Evolutionary conservation across 2,797 vertebrate species (phyloP).

Genomic region (Argentina silus): DNA sequence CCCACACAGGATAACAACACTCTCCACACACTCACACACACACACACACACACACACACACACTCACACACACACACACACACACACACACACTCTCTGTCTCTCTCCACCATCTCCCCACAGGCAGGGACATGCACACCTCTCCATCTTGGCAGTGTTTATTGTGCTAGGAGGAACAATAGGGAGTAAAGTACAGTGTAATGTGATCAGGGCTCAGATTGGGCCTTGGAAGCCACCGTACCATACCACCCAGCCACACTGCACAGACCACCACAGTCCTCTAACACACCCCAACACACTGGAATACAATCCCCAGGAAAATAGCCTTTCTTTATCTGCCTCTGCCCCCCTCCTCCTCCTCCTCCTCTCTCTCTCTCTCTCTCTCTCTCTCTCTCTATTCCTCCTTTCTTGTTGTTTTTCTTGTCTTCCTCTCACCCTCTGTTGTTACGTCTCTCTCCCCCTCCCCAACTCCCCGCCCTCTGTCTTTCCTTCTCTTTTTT

Average conservation of each 20-base stretch:
- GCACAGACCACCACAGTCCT: slow-evolving; percentile 42
- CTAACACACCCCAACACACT: slow-evolving; percentile 55
- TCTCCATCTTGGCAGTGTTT: not conserved
- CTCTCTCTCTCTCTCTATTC: not conserved
- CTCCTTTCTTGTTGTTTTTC: not conserved
- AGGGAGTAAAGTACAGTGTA: slow-evolving; percentile 3
- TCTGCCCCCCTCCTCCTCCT: slow-evolving; percentile 29
- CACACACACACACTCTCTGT: slow-evolving; percentile 3
- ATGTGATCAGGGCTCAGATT: slow-evolving; percentile 11
- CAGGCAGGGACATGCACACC: not conserved
- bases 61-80: slow-evolving; percentile 18
- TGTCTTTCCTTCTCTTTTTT: slow-evolving; percentile 3
- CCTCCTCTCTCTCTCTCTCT: slow-evolving; percentile 11
- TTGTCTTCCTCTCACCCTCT: slow-evolving; percentile 20
- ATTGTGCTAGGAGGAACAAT: not conserved
- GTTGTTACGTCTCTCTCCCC: slow-evolving; percentile 10
- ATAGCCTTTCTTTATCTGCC: slow-evolving; percentile 49
- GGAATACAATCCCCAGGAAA: slow-evolving; percentile 64
- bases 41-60: slow-evolving; percentile 6
- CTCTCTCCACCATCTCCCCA: too few relatives aligned
- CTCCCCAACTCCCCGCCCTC: slow-evolving; percentile 42
- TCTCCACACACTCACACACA: not conserved
- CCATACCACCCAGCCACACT: not conserved
- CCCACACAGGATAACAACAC: slow-evolving; percentile 5
- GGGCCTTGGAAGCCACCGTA: not conserved